Conservation (phyloP, 2,888 invertebrate species). For the Diarsia rubi region DNA sequence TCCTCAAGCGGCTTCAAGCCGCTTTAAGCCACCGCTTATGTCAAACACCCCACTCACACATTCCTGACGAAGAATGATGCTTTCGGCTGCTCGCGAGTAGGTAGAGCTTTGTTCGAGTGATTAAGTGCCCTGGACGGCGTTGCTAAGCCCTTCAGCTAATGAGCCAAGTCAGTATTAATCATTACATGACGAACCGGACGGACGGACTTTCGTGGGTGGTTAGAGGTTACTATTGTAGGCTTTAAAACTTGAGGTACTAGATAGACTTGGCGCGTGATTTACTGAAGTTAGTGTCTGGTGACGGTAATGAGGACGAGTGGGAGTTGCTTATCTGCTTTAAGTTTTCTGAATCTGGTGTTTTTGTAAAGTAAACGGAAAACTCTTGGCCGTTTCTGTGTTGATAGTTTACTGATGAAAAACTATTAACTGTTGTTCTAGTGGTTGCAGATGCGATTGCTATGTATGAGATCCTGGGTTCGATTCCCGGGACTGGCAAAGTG, state of each 20-base stretch:
- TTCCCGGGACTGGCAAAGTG: too few relatives aligned
- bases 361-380: neutral
- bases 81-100: constrained; percentile 89
- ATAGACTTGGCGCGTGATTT: constrained; percentile 53
- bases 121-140: constrained; percentile 87
- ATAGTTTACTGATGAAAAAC: neutral
- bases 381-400: neutral
- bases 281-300: neutral
- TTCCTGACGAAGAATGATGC: constrained; percentile 91
- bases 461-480: too few relatives aligned
- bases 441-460: too few relatives aligned
- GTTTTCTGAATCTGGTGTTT: neutral
- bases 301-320: neutral
- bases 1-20: constrained; percentile 36
- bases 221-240: constrained; percentile 77
- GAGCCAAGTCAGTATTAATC: constrained; percentile 90
- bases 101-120: constrained; percentile 90
- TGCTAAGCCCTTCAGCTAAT: constrained; percentile 91
- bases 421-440: neutral
- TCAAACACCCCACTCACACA: constrained; percentile 77
- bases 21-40: constrained; percentile 57
- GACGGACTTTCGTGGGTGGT: constrained; percentile 86
- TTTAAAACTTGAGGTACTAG: constrained; percentile 70
- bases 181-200: constrained; percentile 86
- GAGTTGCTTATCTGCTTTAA: neutral